Evolutionary conservation across 2,113 vertebrate genomes (phyloP).

Genomic region (Pardalotus punctatus): DNA sequence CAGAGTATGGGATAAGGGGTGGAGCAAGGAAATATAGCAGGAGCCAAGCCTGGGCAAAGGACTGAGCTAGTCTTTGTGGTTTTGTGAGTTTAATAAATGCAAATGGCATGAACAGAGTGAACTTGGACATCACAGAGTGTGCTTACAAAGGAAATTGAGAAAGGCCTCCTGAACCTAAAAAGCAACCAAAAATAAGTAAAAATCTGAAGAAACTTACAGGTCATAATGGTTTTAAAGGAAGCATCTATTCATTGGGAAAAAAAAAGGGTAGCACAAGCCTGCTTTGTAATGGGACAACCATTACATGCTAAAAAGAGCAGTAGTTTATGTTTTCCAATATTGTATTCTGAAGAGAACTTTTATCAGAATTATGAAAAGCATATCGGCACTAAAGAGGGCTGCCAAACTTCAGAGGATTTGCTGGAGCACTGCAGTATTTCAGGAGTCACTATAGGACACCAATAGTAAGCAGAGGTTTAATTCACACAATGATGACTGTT

Average conservation of each 20-base stretch:
- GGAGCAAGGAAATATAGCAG: background rate
- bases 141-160: background rate
- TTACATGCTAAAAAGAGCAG: background rate
- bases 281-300: background rate
- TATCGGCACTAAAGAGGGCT: background rate
- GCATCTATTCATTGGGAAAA: background rate
- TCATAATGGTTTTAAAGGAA: background rate
- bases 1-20: background rate
- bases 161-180: background rate
- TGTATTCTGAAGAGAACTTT: background rate
- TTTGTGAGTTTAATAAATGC: background rate
- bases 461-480: conserved; percentile 34
- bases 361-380: background rate
- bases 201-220: background rate
- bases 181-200: background rate
- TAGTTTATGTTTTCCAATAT: background rate
- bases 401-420: background rate
- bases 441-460: conserved; percentile 5
- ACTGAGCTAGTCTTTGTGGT: background rate
- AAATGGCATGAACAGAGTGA: background rate
- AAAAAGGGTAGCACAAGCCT: background rate
- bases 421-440: background rate
- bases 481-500: conserved; percentile 3
- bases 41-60: background rate
- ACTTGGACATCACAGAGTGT: background rate